phyloP scores from a whole-genome alignment of 2,113 vertebrate species.

The Abramis brama region DNA sequence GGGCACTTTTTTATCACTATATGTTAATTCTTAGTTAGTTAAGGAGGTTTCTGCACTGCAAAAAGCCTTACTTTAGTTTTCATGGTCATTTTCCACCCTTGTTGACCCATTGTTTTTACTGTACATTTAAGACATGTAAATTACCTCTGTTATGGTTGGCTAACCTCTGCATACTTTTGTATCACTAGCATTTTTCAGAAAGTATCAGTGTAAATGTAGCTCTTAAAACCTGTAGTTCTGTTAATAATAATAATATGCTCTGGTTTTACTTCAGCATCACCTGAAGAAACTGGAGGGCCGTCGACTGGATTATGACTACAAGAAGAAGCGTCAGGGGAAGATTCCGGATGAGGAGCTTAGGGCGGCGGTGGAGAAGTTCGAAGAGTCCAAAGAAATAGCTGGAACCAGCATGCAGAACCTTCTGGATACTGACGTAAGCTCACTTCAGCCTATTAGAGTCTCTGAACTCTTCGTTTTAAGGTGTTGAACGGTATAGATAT shows the following conservation, averaged over 20 bases:
- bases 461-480: not conserved
- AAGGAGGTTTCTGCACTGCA: no score
- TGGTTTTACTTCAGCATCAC: slow-evolving; percentile 79
- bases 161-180: no score
- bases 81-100: no score
- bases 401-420: slow-evolving; percentile 94
- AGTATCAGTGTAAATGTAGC: not conserved
- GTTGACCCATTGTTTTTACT: no score
- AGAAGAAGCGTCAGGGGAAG: slow-evolving; percentile 97
- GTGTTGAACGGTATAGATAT: not conserved
- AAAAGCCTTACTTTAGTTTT: no score
- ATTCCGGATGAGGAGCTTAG: slow-evolving; percentile 91
- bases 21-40: no score
- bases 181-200: not conserved
- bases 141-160: no score
- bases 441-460: not conserved
- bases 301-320: slow-evolving; percentile 95
- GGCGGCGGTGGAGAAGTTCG: slow-evolving; percentile 91
- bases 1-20: no score
- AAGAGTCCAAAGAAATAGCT: slow-evolving; percentile 92
- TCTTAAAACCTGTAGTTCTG: not conserved
- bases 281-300: slow-evolving; percentile 95
- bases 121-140: no score
- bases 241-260: not conserved
- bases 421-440: slow-evolving; percentile 91